A percentile compares a stretch with the other conserved stretches of the same genome.
These are phyloP conservation scores for Cettia cetti DNA, from an alignment of 2,113 vertebrate genomes.

Conservation along the genomic window DNA sequence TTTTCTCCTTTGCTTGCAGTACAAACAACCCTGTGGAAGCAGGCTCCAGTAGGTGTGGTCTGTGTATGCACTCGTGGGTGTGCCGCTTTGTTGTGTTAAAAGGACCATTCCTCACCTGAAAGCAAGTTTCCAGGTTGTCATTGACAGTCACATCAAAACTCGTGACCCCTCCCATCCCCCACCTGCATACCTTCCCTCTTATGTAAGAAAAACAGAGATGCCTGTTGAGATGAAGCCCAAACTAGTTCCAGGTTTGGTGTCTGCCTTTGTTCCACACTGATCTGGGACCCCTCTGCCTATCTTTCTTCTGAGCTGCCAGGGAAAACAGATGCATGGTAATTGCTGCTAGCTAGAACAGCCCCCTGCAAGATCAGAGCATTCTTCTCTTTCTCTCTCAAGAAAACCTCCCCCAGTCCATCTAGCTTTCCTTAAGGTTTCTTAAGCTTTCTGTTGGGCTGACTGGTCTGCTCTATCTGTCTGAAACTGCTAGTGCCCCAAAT, in stretches of 20 bases:
- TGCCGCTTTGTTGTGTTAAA: conserved; percentile 49
- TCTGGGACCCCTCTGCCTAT: neutral
- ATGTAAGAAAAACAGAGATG: neutral
- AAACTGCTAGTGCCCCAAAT: neutral
- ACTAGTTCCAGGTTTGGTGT: neutral
- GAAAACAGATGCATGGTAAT: neutral
- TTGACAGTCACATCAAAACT: conserved; percentile 41
- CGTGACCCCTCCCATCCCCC: conserved; percentile 28
- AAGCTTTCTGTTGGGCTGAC: neutral
- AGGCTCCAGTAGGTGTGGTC: conserved; percentile 40
- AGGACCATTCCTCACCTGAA: conserved; percentile 58
- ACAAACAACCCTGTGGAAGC: conserved; percentile 31
- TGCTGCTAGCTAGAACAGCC: neutral
- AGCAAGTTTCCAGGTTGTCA: conserved; percentile 48
- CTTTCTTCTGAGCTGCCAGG: neutral
- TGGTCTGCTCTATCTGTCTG: neutral
- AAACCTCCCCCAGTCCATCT: neutral
- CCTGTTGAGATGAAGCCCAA: neutral
- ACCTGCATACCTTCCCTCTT: conserved; percentile 3
- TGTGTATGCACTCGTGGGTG: conserved; percentile 31
- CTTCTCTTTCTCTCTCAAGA: neutral
- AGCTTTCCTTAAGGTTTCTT: neutral
- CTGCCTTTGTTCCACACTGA: neutral
- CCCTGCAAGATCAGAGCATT: rapidly evolving
- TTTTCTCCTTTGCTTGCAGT: conserved; percentile 16